These are phyloP conservation scores for Caenorhabditis sp. DNA, from an alignment of 2,888 invertebrate species.

Conservation along the genomic window DNA sequence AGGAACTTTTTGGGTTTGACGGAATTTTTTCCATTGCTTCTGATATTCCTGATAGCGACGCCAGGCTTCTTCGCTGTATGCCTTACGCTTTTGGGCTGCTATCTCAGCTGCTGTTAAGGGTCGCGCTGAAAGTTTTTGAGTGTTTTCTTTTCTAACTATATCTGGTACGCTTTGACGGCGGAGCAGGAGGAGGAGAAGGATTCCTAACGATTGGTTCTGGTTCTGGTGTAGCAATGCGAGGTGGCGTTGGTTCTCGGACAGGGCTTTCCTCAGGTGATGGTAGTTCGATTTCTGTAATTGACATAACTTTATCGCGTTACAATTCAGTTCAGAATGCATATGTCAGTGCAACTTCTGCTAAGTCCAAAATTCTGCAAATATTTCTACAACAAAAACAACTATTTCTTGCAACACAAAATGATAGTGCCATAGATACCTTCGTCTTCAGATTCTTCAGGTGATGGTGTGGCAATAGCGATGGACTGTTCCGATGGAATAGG, in stretches of 20 bases:
- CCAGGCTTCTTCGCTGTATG: conserved; percentile 82
- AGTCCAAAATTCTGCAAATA: no score
- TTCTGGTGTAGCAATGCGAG: conserved; percentile 67
- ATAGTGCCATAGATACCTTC: conserved; percentile 21
- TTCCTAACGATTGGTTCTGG: conserved; percentile 67
- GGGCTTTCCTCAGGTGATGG: conserved; percentile 63
- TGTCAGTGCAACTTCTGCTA: no score
- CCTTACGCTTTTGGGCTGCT: conserved; percentile 77
- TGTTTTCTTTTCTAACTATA: neutral
- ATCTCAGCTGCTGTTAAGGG: conserved; percentile 76
- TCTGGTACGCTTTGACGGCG: conserved; percentile 56
- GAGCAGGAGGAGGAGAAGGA: conserved; percentile 62
- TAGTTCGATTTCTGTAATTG: conserved; percentile 29
- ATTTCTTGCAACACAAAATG: no score
- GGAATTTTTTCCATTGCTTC: conserved; percentile 82
- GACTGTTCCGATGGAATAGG: conserved; percentile 50
- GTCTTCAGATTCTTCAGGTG: conserved; percentile 50
- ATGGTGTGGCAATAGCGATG: conserved; percentile 42
- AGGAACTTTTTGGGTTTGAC: conserved; percentile 75
- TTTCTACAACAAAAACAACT: no score
- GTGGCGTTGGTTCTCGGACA: conserved; percentile 52
- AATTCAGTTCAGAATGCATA: no score
- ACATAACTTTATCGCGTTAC: no score
- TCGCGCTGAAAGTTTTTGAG: conserved; percentile 54
- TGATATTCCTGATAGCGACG: conserved; percentile 81